phyloP scores from a whole-genome alignment of 64 coral and sea anemone species.

The Acropora tenuis region DNA sequence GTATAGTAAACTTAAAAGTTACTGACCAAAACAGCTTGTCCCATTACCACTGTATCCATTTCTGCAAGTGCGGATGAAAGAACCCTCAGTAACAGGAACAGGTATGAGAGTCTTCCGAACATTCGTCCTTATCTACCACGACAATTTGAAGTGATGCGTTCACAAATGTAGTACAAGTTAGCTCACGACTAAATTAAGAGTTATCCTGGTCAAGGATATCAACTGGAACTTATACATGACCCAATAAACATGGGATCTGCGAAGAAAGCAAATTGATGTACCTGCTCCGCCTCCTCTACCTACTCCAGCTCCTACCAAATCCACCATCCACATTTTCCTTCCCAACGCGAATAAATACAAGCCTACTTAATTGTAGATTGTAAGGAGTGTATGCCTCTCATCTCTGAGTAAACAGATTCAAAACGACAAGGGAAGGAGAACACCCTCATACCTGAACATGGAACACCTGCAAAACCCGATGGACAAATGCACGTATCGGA shows the following conservation, averaged over 20 bases:
- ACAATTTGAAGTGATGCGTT: not conserved
- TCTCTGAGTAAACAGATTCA: too few species aligned
- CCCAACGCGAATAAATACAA: too few species aligned
- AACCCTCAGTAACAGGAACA: slow-evolving; percentile 16
- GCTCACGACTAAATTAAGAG: not conserved
- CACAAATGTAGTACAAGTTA: not conserved
- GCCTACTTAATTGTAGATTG: too few species aligned
- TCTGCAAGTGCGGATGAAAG: slow-evolving; percentile 27
- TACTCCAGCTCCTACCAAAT: too few species aligned
- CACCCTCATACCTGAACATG: not conserved
- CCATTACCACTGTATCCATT: slow-evolving; percentile 29
- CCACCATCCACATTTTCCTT: too few species aligned
- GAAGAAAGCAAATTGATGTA: too few species aligned
- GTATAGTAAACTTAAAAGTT: too few species aligned
- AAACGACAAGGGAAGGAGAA: too few species aligned
- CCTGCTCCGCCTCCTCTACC: too few species aligned
- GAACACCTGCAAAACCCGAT: not conserved
- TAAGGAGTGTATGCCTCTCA: too few species aligned
- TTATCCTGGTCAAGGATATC: not conserved
- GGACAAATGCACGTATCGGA: not conserved
- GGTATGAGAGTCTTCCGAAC: not conserved
- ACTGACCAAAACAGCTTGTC: slow-evolving; percentile 2
- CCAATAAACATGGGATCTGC: too few species aligned
- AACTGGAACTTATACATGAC: not conserved
- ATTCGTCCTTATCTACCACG: slow-evolving; percentile 32